Evolutionary conservation across 2,888 invertebrate genomes (phyloP), one percentile per base, ranked within the genome.

Genomic region (Chalcis sispes): DNA sequence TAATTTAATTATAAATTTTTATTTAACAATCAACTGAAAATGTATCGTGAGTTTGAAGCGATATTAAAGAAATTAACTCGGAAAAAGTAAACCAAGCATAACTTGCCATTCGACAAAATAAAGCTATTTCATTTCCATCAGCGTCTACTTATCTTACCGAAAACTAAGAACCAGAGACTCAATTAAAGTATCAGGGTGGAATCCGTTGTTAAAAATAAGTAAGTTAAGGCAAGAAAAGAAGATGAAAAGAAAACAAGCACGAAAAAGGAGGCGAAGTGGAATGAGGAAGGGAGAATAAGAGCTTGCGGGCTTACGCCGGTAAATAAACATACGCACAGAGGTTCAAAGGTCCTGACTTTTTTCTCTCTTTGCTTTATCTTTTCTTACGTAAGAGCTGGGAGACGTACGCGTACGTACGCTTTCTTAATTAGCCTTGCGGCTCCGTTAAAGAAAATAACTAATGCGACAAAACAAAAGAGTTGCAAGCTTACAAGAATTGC

Each of bases 151-250:
- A n/a, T n/a, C n/a, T n/a, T n/a, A n/a, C n/a, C n/a, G n/a, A n/a
- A n/a, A n/a, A n/a, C n/a, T n/a, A n/a, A n/a, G n/a, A 56, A 25
- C 32, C 42, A 29, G 48, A 29, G 42, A 52, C 54, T 67, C 59
- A 73, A 73, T 73, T 61, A 61, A 73, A 54, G 61, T 54, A 66
- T 73, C 52, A 65, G 10, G 18, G 27, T n/a, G 25, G 42, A 32
- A 58, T 56, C 58, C 29, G 27, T 23, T 10, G 23, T 1, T 27
- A 4, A 52, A 54, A 25, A 29, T 18, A 20, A 29, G 36, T n/a
- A 58, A 10, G 36, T 4, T 36, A 36, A 10, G 36, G 10, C 4
- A 27, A 1, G 23, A 72, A 61, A 48, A 56, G 48, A 75, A 8
- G 32, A 18, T 1, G 18, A 73, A 64, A 52, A 58, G 27, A 75